phyloP scores from a whole-genome alignment of 2,888 invertebrate species.

The Diarsia dahlii region DNA sequence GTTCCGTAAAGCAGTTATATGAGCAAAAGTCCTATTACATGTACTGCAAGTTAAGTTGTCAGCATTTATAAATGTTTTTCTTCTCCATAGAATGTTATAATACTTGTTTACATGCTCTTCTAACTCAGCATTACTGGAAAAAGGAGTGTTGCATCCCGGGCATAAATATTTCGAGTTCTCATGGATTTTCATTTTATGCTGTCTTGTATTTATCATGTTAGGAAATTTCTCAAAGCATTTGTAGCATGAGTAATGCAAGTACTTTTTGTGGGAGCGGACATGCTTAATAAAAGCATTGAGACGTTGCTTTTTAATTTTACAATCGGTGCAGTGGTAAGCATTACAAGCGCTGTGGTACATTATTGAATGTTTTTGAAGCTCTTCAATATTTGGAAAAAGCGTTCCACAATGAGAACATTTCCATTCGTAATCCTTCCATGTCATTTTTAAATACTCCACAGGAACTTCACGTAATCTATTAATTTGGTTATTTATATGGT shows the following conservation, averaged over 20 bases:
- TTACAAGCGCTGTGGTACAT: slow-evolving; percentile 91
- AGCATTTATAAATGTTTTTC: slow-evolving; percentile 69
- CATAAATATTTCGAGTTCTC: slow-evolving; percentile 71
- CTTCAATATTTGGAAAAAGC: slow-evolving; percentile 75
- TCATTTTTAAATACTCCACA: slow-evolving; percentile 71
- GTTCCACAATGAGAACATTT: slow-evolving; percentile 80
- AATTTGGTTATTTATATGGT: slow-evolving; percentile 28
- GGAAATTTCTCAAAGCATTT: slow-evolving; percentile 75
- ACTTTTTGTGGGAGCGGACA: slow-evolving; percentile 91
- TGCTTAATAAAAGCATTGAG: slow-evolving; percentile 85
- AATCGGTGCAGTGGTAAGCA: slow-evolving; percentile 92
- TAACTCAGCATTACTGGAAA: slow-evolving; percentile 70
- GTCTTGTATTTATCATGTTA: slow-evolving; percentile 62
- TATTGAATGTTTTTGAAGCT: slow-evolving; percentile 90
- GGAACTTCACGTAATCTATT: slow-evolving; percentile 68
- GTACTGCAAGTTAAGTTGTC: slow-evolving; percentile 74
- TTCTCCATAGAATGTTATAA: slow-evolving; percentile 60
- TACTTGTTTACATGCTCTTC: slow-evolving; percentile 71
- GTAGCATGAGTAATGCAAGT: slow-evolving; percentile 87
- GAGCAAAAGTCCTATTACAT: slow-evolving; percentile 79
- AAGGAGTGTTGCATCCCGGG: slow-evolving; percentile 77
- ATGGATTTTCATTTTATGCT: slow-evolving; percentile 69
- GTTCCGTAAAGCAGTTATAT: slow-evolving; percentile 72
- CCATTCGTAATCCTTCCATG: slow-evolving; percentile 82
- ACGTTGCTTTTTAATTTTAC: slow-evolving; percentile 78